Conservation (phyloP, 1,140 invertebrate genomes). For the Aphis craccivora region DNA sequence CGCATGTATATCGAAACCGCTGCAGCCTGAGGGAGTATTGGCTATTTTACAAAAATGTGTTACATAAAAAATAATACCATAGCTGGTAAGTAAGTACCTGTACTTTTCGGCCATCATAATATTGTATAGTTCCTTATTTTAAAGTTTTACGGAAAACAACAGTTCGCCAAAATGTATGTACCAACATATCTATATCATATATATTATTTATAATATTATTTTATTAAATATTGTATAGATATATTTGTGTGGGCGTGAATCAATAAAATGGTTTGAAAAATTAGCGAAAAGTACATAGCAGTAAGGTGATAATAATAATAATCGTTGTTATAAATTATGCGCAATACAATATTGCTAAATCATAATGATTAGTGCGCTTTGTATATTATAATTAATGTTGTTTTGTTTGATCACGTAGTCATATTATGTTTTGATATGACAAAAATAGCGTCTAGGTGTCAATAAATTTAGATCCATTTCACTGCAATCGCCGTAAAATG, state of each 20-base stretch:
- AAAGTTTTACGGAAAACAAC: not conserved
- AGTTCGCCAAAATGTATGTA: not conserved
- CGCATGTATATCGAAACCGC: not conserved
- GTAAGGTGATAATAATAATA: not conserved
- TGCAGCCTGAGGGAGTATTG: not conserved
- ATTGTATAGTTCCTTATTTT: not conserved
- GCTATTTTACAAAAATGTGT: conserved; percentile 9
- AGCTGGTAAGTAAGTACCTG: not conserved
- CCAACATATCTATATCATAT: not conserved
- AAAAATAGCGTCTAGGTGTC: not conserved
- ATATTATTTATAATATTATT: not conserved
- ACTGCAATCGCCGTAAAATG: not conserved
- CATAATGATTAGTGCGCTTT: not conserved
- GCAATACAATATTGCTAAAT: not conserved
- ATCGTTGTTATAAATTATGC: not conserved
- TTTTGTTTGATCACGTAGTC: not conserved
- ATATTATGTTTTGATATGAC: not conserved
- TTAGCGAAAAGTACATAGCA: not conserved
- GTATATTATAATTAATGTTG: not conserved
- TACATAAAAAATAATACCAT: not conserved
- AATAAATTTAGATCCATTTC: not conserved
- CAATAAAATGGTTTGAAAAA: not conserved
- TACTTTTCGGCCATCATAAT: not conserved
- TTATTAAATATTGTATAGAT: too few relatives aligned
- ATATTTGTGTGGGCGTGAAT: not conserved